Base-by-base conservation (phyloP, 2,888 invertebrate genomes). In the Hofmannophila pseudospretella region DNA sequence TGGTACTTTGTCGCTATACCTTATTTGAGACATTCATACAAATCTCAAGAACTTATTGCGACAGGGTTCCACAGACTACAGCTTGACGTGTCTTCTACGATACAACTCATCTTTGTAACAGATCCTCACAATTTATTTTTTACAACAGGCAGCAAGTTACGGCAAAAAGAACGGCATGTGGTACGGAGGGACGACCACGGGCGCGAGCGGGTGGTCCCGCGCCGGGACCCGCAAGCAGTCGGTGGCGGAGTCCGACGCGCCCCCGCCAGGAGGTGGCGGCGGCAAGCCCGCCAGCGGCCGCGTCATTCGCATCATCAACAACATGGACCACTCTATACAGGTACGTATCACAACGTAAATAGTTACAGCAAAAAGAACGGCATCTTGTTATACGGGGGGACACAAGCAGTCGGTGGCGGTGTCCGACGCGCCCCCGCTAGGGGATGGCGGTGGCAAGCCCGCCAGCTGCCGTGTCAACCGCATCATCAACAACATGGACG, bases 321-420 rank as follows among this genome's bases (percentile, higher is more conserved):
- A 96, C 74, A 92, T 94, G 89, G 94, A 96, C 77, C 96, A 96
- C 72, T 93, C 95, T 25, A 94, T 96, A 58, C 95, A 96, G 91
- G 95, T 95, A 74, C 3, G 23, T 20, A 8, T 20, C 20, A 20
- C 19, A 19, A 4, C 4, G 5, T 19, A 19, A 19, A 5, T 19
- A 95, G 94, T 77, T 95, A 96, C 88, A 95, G 95, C 43, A 95
- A 95, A 82, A 96, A 95, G 87, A 95, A 94, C 89, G 95, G 94
- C 49, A 93, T n/a, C n/a, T n/a, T 93, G 86, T 94, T 95, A 92
- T 95, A 95, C 81, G 90, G 89, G 46, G 69, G 94, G 88, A 55
- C 89, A 95, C 53, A 95, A 95, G 84, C 93, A 94, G 51, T 94
- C 94, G 46, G 93, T 95, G 55, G 94, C 92, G 48, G 95, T 95